Percentiles rank a stretch among this genome's conserved stretches.
These are phyloP conservation scores for Enteromius paludinosus DNA, from an alignment of 2,797 vertebrate species.

Conservation along the genomic window DNA sequence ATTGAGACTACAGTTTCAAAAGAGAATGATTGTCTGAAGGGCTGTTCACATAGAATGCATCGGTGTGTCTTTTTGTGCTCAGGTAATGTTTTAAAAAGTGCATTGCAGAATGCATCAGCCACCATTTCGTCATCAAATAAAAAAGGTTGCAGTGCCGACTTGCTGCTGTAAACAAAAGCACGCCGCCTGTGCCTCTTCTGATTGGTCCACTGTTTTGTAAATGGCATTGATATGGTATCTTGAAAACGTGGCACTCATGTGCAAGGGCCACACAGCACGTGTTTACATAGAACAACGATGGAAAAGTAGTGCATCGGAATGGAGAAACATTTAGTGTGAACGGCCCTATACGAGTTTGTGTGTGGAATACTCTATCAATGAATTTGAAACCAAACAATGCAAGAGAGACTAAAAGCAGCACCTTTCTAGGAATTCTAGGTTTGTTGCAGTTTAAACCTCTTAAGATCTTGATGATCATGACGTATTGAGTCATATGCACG, in stretches of 20 bases:
- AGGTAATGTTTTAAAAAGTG: neutral
- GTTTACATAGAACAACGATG: neutral
- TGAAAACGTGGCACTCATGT: neutral
- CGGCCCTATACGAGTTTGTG: no score
- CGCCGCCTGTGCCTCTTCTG: neutral
- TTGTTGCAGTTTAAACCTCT: neutral
- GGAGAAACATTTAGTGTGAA: neutral
- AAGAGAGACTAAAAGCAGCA: neutral
- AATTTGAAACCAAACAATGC: neutral
- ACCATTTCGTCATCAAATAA: neutral
- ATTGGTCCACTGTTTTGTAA: neutral
- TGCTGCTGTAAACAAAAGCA: neutral
- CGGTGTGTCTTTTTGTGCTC: no score
- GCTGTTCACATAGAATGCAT: neutral
- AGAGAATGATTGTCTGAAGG: neutral
- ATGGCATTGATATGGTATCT: neutral
- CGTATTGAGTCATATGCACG: neutral
- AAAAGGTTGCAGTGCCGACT: neutral
- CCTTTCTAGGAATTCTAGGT: neutral
- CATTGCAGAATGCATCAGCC: neutral
- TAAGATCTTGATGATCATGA: neutral
- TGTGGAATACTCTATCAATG: neutral
- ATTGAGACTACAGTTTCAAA: neutral
- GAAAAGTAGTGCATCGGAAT: neutral
- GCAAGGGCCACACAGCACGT: neutral